phyloP scores from a whole-genome alignment of 2,113 vertebrate genomes.

The Aix galericulata region DNA sequence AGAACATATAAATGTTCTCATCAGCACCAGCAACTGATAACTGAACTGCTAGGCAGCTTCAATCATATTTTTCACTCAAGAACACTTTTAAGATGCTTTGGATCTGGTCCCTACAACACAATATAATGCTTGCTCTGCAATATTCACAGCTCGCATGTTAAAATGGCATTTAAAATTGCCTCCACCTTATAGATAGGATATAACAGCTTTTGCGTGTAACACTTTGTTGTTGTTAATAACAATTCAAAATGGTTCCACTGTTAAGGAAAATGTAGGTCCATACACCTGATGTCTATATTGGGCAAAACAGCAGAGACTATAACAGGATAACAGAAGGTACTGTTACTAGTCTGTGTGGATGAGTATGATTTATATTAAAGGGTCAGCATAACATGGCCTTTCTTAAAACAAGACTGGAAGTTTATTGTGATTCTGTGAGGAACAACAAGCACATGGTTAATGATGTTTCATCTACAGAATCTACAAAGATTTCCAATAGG shows the following conservation, averaged over 20 bases:
- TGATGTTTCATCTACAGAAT: neutral
- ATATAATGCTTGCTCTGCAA: neutral
- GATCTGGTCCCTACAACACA: neutral
- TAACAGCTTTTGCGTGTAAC: too few species aligned
- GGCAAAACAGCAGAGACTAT: neutral
- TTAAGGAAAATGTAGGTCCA: neutral
- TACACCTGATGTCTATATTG: neutral
- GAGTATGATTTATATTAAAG: neutral
- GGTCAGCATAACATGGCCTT: neutral
- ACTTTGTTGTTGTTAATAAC: too few species aligned
- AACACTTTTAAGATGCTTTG: neutral
- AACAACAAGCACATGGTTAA: neutral
- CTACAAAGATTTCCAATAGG: conserved; percentile 13
- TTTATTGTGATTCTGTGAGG: neutral
- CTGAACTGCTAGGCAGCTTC: neutral
- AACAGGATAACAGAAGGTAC: neutral
- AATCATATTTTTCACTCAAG: neutral
- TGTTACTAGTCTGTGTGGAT: neutral
- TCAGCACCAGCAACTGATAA: neutral
- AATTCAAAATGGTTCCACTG: too few species aligned
- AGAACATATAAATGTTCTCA: neutral
- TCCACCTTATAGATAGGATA: too few species aligned
- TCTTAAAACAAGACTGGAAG: neutral
- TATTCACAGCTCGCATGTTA: neutral
- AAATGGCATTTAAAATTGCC: neutral